A percentile compares a stretch with the other conserved stretches of the same genome.
Conservation (phyloP, 2,888 invertebrate genomes). For the Drosophila differens region DNA sequence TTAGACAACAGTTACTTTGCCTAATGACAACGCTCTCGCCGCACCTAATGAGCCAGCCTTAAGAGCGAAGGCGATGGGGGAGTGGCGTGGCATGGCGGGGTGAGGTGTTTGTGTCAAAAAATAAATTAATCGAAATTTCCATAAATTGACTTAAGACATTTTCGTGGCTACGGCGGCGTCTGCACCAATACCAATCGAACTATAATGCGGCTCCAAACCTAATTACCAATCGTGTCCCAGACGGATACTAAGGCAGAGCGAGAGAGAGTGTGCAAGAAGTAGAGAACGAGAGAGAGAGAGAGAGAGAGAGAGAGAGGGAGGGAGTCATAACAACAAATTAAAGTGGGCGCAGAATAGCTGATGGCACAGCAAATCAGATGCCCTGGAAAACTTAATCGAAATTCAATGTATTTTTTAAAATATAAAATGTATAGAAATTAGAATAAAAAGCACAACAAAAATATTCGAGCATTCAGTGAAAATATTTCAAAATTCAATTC, state of each 20-base stretch:
- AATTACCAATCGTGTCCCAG: conserved; percentile 55
- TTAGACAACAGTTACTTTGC: conserved; percentile 55
- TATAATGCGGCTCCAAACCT: conserved; percentile 57
- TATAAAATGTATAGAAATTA: not conserved
- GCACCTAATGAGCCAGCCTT: conserved; percentile 36
- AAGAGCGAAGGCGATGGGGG: not conserved
- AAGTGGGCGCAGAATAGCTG: not conserved
- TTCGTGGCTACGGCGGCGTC: conserved; percentile 42
- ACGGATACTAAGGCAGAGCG: not conserved
- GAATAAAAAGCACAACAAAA: not conserved
- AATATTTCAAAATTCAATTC: not conserved
- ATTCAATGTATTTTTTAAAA: not conserved
- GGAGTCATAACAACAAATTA: conserved; percentile 35
- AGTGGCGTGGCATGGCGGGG: not conserved
- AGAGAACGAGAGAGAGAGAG: not conserved
- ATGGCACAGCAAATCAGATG: not conserved
- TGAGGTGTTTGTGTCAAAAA: conserved; percentile 53
- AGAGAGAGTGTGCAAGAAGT: not conserved
- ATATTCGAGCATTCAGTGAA: not conserved
- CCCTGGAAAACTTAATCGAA: not conserved
- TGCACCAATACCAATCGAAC: conserved; percentile 49
- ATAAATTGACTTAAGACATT: conserved; percentile 61
- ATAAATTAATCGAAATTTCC: conserved; percentile 74
- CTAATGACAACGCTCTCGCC: conserved; percentile 46
- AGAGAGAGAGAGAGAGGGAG: not conserved